Percentiles rank a stretch among this genome's conserved stretches.
These are phyloP conservation scores for Drosophila suboccidentalis DNA, from an alignment of 2,888 invertebrate species.

Conservation along the genomic window DNA sequence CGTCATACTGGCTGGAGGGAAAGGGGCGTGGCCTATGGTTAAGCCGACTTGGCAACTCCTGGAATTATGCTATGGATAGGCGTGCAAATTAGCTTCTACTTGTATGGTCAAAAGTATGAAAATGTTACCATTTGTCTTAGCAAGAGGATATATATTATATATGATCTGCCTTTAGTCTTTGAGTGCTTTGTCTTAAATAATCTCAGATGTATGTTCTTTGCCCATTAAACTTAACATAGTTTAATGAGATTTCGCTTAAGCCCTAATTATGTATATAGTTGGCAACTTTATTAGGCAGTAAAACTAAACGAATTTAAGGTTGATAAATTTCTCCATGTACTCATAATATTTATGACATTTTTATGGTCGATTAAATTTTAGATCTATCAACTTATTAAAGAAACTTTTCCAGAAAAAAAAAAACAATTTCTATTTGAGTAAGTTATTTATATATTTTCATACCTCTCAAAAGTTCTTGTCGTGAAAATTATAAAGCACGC, in stretches of 20 bases:
- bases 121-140: conserved; percentile 15
- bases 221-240: conserved; percentile 12
- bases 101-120: conserved; percentile 14
- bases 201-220: conserved; percentile 7
- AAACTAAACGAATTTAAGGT: conserved; percentile 1
- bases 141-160: conserved; percentile 20
- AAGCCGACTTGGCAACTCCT: conserved; percentile 40
- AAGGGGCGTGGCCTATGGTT: neutral
- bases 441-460: conserved; percentile 20
- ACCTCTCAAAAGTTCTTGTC: conserved; percentile 34
- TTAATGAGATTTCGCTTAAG: conserved; percentile 13
- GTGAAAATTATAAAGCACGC: neutral
- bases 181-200: conserved; percentile 10
- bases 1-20: neutral
- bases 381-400: neutral
- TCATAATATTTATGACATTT: conserved; percentile 5
- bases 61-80: conserved; percentile 27
- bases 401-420: neutral
- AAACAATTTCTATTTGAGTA: neutral
- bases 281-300: conserved; percentile 1
- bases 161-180: conserved; percentile 10
- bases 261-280: neutral
- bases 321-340: neutral
- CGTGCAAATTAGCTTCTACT: conserved; percentile 44
- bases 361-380: neutral